Conservation (phyloP, 53 echinoderm and acorn worm species). For the Zoroaster sp. region DNA sequence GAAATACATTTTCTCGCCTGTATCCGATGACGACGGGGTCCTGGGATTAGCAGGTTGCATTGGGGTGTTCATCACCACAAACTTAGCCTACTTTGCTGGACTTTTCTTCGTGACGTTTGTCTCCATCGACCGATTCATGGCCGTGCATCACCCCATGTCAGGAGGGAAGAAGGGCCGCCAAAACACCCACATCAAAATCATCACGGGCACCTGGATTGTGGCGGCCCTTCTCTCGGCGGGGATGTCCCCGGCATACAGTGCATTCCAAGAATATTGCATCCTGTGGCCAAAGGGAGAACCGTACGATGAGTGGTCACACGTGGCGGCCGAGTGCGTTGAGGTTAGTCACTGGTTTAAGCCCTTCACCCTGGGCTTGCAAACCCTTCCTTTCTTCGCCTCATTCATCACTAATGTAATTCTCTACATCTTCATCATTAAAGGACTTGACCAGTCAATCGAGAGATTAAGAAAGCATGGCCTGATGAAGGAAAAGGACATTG, state of each 20-base stretch:
- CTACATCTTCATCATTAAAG: slow-evolving; percentile 66
- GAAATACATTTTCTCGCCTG: slow-evolving; percentile 54
- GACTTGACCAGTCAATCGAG: slow-evolving; percentile 69
- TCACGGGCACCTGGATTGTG: slow-evolving; percentile 49
- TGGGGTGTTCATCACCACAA: slow-evolving; percentile 35
- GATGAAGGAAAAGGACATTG: slow-evolving; percentile 67
- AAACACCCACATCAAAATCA: slow-evolving; percentile 9
- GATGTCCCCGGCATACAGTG: slow-evolving; percentile 62
- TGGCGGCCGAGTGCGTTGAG: slow-evolving; percentile 49
- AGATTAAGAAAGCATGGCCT: slow-evolving; percentile 57
- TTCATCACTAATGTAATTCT: slow-evolving; percentile 66
- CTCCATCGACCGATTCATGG: slow-evolving; percentile 70
- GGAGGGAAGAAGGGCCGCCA: slow-evolving; percentile 34
- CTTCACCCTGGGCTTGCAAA: slow-evolving; percentile 59
- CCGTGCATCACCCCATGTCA: slow-evolving; percentile 66
- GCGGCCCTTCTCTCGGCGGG: slow-evolving; percentile 53
- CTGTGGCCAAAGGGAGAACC: slow-evolving; percentile 52
- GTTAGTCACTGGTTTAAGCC: slow-evolving; percentile 7
- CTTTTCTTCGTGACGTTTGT: slow-evolving; percentile 74
- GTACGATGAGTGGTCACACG: slow-evolving; percentile 40
- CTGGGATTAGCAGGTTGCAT: slow-evolving; percentile 63
- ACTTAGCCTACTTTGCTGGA: slow-evolving; percentile 72
- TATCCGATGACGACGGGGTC: slow-evolving; percentile 51
- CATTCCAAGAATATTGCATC: slow-evolving; percentile 39
- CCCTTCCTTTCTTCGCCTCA: slow-evolving; percentile 69